These are phyloP conservation scores for Drosophila virilis DNA, from an alignment of 1,140 invertebrate genomes.

Conservation along the genomic window DNA sequence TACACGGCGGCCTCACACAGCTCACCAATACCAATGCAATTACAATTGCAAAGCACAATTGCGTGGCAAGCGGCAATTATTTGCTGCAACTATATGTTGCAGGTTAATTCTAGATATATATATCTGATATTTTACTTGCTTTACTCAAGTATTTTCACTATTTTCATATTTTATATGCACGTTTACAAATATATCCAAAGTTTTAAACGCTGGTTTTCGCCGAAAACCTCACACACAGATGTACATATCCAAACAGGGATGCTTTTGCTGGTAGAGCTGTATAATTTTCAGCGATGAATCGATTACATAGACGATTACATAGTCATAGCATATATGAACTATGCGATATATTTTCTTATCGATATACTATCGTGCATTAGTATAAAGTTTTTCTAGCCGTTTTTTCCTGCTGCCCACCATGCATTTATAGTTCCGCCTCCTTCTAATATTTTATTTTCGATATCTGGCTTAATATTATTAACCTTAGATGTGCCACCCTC, in stretches of 20 bases:
- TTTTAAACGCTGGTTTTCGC: slow-evolving; percentile 26
- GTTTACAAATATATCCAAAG: slow-evolving; percentile 11
- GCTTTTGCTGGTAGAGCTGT: slow-evolving; percentile 18
- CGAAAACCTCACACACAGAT: slow-evolving; percentile 37
- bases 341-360: neutral
- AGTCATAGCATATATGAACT: neutral
- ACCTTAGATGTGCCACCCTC: no score
- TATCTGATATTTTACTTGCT: slow-evolving; percentile 40
- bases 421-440: no score
- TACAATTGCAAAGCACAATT: slow-evolving; percentile 13
- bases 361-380: neutral
- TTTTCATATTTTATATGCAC: neutral
- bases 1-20: neutral
- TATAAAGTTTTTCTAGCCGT: no score
- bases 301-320: neutral
- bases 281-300: neutral
- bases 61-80: slow-evolving; percentile 20
- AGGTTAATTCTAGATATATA: neutral
- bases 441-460: no score
- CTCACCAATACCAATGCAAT: slow-evolving; percentile 18
- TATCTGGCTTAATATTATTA: no score
- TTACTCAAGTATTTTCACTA: slow-evolving; percentile 22
- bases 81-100: neutral
- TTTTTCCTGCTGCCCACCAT: no score
- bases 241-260: slow-evolving; percentile 24